These are phyloP conservation scores for Oscheius sp. DNA, from an alignment of 2,888 invertebrate genomes.

Conservation along the genomic window DNA sequence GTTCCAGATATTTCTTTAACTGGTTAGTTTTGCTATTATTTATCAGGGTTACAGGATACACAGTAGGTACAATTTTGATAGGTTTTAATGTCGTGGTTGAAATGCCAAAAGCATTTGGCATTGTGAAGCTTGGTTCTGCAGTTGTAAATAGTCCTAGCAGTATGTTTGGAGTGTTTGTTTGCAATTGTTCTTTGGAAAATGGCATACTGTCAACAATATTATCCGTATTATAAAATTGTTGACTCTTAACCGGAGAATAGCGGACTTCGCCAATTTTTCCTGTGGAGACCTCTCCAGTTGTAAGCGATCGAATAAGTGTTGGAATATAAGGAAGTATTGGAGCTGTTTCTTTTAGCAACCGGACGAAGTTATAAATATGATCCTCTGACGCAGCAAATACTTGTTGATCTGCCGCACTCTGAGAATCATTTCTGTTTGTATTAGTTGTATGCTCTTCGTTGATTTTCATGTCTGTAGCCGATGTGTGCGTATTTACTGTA, in stretches of 20 bases:
- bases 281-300: neutral
- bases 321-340: constrained; percentile 63
- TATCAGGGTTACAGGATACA: constrained; percentile 50
- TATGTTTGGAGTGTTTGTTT: neutral
- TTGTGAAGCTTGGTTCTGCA: neutral
- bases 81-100: constrained; percentile 19
- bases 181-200: neutral
- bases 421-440: no score
- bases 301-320: constrained; percentile 52
- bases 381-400: constrained; percentile 33
- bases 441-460: neutral
- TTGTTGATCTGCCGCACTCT: no score
- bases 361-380: constrained; percentile 56
- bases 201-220: neutral
- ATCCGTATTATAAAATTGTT: constrained; percentile 54
- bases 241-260: constrained; percentile 36
- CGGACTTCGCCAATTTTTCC: constrained; percentile 34
- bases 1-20: constrained; percentile 16
- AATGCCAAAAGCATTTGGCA: constrained; percentile 44
- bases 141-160: constrained; percentile 20
- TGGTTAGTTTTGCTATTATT: constrained; percentile 21
- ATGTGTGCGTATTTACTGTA: neutral
- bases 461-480: neutral
- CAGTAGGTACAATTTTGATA: constrained; percentile 34
- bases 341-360: constrained; percentile 58